A percentile compares a stretch with the other conserved stretches of the same genome.
Evolutionary conservation across 2,888 invertebrate species (phyloP).

Genomic region (Abscondita cerata): DNA sequence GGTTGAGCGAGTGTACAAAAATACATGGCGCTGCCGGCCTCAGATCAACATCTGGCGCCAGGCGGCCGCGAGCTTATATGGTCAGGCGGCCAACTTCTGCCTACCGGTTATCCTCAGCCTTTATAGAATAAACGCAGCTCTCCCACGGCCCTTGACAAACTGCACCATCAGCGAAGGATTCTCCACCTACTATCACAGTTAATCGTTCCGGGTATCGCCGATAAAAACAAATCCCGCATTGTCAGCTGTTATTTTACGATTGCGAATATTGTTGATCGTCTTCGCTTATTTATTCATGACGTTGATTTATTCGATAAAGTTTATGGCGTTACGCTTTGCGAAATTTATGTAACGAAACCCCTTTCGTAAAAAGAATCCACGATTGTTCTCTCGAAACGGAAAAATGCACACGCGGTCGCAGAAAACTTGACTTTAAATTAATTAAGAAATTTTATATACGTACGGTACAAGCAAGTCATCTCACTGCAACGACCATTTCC

Average conservation of each 20-base stretch:
- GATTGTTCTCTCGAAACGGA: too few species aligned
- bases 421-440: too few species aligned
- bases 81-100: slow-evolving; percentile 51
- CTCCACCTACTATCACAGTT: slow-evolving; percentile 34
- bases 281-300: neutral
- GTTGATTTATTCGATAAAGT: too few species aligned
- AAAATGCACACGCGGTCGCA: too few species aligned
- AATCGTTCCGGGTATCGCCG: slow-evolving; percentile 27
- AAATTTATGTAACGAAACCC: too few species aligned
- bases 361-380: too few species aligned
- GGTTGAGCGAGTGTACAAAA: slow-evolving; percentile 10
- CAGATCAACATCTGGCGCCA: slow-evolving; percentile 57
- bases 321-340: too few species aligned
- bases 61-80: slow-evolving; percentile 54
- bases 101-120: slow-evolving; percentile 35
- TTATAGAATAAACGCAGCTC: slow-evolving; percentile 28
- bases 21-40: slow-evolving; percentile 31
- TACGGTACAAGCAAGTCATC: too few species aligned
- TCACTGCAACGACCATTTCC: too few species aligned
- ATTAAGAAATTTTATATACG: too few species aligned
- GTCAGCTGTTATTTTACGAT: slow-evolving; percentile 2
- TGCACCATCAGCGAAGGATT: slow-evolving; percentile 35
- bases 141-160: slow-evolving; percentile 34
- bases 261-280: neutral
- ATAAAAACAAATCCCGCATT: slow-evolving; percentile 7